A percentile compares a stretch with the other conserved stretches of the same genome.
Evolutionary conservation across 2,888 invertebrate species (phyloP).

Genomic region (Achlya flavicornis): DNA sequence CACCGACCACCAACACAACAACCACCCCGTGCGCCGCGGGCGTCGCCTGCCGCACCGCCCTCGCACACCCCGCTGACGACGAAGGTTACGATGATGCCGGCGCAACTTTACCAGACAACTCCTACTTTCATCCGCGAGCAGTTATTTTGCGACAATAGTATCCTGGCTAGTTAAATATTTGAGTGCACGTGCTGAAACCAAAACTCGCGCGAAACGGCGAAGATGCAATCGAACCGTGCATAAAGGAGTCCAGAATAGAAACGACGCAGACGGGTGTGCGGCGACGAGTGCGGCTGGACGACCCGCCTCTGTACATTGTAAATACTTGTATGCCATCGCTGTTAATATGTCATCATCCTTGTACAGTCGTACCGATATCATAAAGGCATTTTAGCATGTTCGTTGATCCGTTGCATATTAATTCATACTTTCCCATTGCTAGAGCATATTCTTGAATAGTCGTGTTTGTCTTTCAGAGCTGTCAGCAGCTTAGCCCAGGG

Average conservation of each 20-base stretch:
- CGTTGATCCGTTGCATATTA: conserved; percentile 39
- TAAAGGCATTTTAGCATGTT: conserved; percentile 53
- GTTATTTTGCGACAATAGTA: no score
- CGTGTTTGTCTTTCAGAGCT: conserved; percentile 73
- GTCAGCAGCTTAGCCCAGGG: conserved; percentile 83
- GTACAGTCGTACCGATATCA: conserved; percentile 56
- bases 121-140: not conserved
- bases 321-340: conserved; percentile 58
- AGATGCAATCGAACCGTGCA: not conserved
- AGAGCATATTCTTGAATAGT: conserved; percentile 50
- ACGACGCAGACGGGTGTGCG: conserved; percentile 28
- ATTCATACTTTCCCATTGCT: conserved; percentile 23
- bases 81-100: no score
- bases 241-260: conserved; percentile 13
- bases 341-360: conserved; percentile 52
- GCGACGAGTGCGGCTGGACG: conserved; percentile 25
- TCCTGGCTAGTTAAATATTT: not conserved
- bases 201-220: not conserved
- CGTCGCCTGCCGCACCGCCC: conserved; percentile 13
- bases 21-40: no score
- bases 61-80: conserved; percentile 16
- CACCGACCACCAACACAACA: no score
- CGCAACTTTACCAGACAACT: not conserved
- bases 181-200: conserved; percentile 14
- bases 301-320: conserved; percentile 56